A percentile compares a stretch with the other conserved stretches of the same genome.
Conservation (phyloP, 2,888 invertebrate species). For the Tenthredo amoena region DNA sequence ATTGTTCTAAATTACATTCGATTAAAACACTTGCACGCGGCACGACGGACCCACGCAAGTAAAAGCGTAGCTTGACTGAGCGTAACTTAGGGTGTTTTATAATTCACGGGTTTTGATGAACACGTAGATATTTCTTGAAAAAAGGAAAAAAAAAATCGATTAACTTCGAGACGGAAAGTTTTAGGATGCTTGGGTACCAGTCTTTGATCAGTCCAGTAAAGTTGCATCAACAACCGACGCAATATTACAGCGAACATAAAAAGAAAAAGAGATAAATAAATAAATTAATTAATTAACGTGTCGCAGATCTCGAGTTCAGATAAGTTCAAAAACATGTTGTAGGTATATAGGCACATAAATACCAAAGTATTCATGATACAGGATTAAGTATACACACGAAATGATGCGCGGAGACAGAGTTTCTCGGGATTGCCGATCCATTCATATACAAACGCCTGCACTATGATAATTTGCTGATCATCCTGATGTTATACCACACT, state of each 20-base stretch:
- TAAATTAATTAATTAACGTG: not conserved
- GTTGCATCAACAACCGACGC: not conserved
- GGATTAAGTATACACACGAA: too few species aligned
- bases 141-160: not conserved
- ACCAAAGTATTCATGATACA: too few species aligned
- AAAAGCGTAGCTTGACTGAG: not conserved
- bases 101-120: not conserved
- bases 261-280: not conserved
- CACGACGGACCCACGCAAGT: not conserved
- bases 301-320: not conserved
- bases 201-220: not conserved
- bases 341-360: too few species aligned
- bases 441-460: too few species aligned
- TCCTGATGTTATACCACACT: too few species aligned
- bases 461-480: too few species aligned
- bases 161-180: not conserved
- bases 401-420: too few species aligned
- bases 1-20: conserved; percentile 42
- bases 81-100: too few species aligned
- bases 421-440: too few species aligned
- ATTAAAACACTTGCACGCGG: conserved; percentile 32
- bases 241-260: not conserved
- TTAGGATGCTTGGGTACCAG: not conserved
- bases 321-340: not conserved
- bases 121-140: not conserved